Evolutionary conservation across 1,140 invertebrate species (phyloP), one percentile per base, ranked within the genome.

Genomic region (Palaemon carinicauda): DNA sequence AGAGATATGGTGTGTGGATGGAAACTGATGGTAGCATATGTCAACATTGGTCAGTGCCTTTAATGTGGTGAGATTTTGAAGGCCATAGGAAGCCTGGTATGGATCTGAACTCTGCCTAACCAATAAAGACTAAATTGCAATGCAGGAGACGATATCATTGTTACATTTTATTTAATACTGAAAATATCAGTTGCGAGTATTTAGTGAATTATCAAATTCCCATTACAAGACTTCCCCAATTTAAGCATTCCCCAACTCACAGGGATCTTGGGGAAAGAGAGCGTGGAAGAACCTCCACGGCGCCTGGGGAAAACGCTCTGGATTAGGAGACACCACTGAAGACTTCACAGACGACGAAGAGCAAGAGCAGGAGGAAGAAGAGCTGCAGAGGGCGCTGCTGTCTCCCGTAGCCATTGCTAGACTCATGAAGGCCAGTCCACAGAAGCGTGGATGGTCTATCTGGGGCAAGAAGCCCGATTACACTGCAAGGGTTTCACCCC

Each of bases 381-480:
- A 74, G 24, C 69, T 31, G 24, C 24, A 83, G 21, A 71, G 31
- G 17, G 29, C 29, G 24, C 71, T 56, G 24, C 17, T 84, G 29
- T 77, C 82, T 21, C 73, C 82, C 5, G 17, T 77, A 54, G 73
- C 73, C 27, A 14, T 84, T 33, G 82, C 82, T 21, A 56, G 82
- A 24, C 53, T 84, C 41, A 77, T 84, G 53, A 53, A 31, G 2
- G 54, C 56, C 7, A 21, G 50, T 3, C 82, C 82, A 1, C 50
- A 53, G 29, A 84, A 84, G 73, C 52, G 82, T 9, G 82, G 82
- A 1, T 84, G 82, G 82, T 50, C 29, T 7, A 53, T 84, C 17
- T 84, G 82, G 82, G 82, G 82, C 51, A 84, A 84, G 82, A 56
- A 74, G 53, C 82, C 82, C 17, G 82, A 77, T 74, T 53, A 78